Evolutionary conservation across 2,888 invertebrate genomes (phyloP), one percentile per base, ranked within the genome.

Genomic region (Drosophila diplacantha): DNA sequence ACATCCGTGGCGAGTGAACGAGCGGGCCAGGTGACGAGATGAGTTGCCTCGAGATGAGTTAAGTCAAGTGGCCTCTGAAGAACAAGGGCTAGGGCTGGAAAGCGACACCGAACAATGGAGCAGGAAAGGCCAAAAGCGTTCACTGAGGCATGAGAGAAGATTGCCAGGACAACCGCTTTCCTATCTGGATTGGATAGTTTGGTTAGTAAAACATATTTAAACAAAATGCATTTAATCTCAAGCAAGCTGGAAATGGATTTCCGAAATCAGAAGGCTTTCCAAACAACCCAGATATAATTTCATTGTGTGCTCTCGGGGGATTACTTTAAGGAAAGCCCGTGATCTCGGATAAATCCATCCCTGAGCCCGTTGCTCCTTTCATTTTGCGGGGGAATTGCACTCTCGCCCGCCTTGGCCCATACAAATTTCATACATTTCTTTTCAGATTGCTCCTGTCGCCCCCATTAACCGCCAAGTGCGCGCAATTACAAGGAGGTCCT

Each of bases 401-500:
- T 77, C 83, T 83, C 78, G 58, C 56, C 73, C 24, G 81, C 62
- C 81, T 63, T 65, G 73, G 69, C 62, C 71, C 79, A 77, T 81
- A 83, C 79, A 78, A 78, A 81, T 78, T 78, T 78, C 71, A 79
- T 83, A 75, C 82, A 73, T 62, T 73, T 79, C 84, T 79, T 73
- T 75, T 71, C 66, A 82, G 80, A 75, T 79, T 73, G 84, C 82
- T 80, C 61, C 75, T 79, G 80, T 83, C 83, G 84, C 66, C 64
- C 76, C 83, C 84, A 78, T 84, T 78, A 83, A 81, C 65, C 80
- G 76, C 74, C 78, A 81, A 78, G 78, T 78, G 78, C 69, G 74
- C 80, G 68, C 78, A 78, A 78, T 78, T 78, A 78, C 78, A 83
- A 49, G 61, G 47, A 53, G 63, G 66, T 69, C 58, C 67, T 67